Conservation (phyloP, 2,797 vertebrate genomes). For the Pseudopleuronectes americanus region DNA sequence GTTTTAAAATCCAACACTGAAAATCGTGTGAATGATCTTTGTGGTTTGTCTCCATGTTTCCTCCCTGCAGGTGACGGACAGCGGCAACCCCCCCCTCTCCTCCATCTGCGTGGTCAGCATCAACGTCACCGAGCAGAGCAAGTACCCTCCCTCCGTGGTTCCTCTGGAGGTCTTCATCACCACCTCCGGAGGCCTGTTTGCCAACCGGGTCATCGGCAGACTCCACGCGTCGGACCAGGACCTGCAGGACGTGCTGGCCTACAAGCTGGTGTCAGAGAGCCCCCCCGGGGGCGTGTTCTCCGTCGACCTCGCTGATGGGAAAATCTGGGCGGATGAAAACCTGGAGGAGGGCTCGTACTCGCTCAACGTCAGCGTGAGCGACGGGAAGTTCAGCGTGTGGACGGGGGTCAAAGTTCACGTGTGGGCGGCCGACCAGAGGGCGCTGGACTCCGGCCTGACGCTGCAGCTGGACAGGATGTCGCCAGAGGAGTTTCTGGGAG, state of each 20-base stretch:
- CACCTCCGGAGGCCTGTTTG: constrained; percentile 80
- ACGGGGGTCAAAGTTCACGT: constrained; percentile 86
- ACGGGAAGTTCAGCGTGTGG: constrained; percentile 88
- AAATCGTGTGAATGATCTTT: too few relatives aligned
- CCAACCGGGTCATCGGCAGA: constrained; percentile 89
- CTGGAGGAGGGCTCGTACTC: constrained; percentile 88
- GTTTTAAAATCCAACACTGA: too few relatives aligned
- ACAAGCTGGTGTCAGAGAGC: constrained; percentile 81
- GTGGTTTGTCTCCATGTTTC: background rate
- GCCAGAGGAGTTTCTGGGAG: constrained; percentile 92
- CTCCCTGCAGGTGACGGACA: constrained; percentile 89
- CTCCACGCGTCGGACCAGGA: constrained; percentile 95
- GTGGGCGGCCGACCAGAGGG: constrained; percentile 85
- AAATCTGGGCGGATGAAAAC: constrained; percentile 86
- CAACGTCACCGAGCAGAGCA: constrained; percentile 91
- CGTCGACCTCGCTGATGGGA: constrained; percentile 87
- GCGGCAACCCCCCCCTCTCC: constrained; percentile 90
- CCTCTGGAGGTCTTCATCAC: constrained; percentile 95
- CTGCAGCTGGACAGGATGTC: constrained; percentile 86
- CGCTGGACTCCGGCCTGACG: constrained; percentile 86
- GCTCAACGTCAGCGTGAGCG: constrained; percentile 91
- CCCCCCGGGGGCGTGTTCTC: constrained; percentile 82
- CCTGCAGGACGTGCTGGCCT: constrained; percentile 88
- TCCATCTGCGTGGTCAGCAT: constrained; percentile 91
- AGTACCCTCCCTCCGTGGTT: constrained; percentile 88